phyloP scores from a whole-genome alignment of 2,797 vertebrate species.

The Gallinago nigripennis region DNA sequence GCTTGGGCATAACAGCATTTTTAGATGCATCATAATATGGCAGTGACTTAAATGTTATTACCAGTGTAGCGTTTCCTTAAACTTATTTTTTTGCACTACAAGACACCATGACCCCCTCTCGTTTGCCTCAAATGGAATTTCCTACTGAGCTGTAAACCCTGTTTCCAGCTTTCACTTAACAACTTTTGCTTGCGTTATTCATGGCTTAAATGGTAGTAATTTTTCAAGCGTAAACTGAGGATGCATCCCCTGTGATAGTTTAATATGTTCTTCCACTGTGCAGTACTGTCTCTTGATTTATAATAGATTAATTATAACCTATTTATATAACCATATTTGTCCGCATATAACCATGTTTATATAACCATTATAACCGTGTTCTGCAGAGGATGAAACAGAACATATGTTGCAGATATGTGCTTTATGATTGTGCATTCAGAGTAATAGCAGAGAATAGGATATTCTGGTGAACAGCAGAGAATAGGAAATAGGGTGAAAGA shows the following conservation, averaged over 20 bases:
- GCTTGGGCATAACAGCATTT: neutral
- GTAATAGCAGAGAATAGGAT: neutral
- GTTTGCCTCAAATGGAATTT: neutral
- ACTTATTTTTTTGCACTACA: neutral
- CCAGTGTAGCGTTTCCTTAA: neutral
- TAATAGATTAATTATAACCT: neutral
- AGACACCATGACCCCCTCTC: neutral
- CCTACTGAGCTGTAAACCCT: neutral
- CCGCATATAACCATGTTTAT: neutral
- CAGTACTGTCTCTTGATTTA: neutral
- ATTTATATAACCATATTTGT: neutral
- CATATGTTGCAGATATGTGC: neutral
- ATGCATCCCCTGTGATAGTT: neutral
- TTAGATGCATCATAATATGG: neutral
- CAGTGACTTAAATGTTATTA: neutral
- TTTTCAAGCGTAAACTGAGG: neutral
- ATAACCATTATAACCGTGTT: neutral
- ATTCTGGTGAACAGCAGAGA: neutral
- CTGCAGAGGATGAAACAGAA: neutral
- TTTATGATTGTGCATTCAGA: neutral
- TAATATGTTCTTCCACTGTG: neutral
- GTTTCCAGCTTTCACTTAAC: neutral
- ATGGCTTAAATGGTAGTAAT: neutral
- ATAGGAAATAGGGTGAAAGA: neutral
- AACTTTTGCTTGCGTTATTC: neutral